Base-by-base conservation (phyloP, 2,888 invertebrate genomes). In the Pseudococcus viburni region DNA sequence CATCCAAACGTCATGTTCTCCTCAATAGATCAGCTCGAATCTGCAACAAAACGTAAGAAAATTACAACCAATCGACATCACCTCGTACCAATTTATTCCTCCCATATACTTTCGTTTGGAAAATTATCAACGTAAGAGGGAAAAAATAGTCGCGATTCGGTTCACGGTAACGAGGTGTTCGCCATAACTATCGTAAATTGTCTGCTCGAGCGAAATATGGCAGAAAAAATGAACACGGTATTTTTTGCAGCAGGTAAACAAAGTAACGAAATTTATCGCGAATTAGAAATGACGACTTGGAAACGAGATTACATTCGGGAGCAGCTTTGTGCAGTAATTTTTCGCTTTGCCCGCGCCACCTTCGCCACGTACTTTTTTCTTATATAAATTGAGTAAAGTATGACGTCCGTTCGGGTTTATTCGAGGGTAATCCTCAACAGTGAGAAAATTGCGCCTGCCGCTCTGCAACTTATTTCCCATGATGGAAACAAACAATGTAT, bases 361-460 rank as follows among this genome's bases (percentile, higher is more conserved):
- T 7, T 73, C 26, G 26, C 26, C 3, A 33, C 3, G 73, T 26
- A 26, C 12, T 73, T 73, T 33, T 73, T 26, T 73, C 33, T 73
- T 26, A 39, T 80, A 80, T 80, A 80, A 80, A 80, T 80, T 80
- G 80, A 80, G 42, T 80, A 33, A 80, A 42, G 80, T 80, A 80
- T 42, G 80, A 80, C 80, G 80, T 80, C 42, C 42, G 80, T 39
- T n/a, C 80, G 80, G 39, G 17, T 42, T 80, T 26, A 42, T 39
- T 39, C 80, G 80, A 26, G 42, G 42, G 80, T 80, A 80, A 80
- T 80, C 80, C 80, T 80, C 80, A 80, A n/a, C 80, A 80, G 80
- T 80, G 80, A 80, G 80, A 80, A 80, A 80, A 80, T 80, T 80
- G 80, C 80, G 80, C 80, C 80, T 42, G 80, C 80, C 80, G 80